Conservation (phyloP, 1,140 invertebrate genomes). For the Neelides sp. region DNA sequence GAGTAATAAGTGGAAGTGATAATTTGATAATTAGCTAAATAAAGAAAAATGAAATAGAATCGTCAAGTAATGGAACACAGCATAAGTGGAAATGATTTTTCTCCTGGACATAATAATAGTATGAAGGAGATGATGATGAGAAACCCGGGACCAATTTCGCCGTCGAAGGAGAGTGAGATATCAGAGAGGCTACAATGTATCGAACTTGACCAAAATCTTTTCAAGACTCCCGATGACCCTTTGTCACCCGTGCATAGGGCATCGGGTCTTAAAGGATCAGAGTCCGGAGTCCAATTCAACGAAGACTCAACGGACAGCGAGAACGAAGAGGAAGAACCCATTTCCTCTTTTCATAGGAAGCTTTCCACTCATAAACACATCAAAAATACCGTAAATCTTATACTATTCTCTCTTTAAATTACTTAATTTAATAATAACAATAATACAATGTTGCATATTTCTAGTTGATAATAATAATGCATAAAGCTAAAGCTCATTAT, state of each 20-base stretch:
- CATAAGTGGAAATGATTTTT: slow-evolving; percentile 11
- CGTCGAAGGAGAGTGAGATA: not conserved
- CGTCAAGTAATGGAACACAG: slow-evolving; percentile 11
- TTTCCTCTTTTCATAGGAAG: slow-evolving; percentile 47
- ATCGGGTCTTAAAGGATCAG: not conserved
- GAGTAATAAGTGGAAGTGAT: too few species aligned
- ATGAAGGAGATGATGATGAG: too few species aligned
- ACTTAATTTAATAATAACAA: not conserved
- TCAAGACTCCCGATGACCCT: not conserved
- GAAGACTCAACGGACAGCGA: slow-evolving; percentile 52
- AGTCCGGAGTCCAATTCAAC: slow-evolving; percentile 11
- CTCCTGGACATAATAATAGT: too few species aligned
- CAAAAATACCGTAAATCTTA: slow-evolving; percentile 45
- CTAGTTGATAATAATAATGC: slow-evolving; percentile 1
- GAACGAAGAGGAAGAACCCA: slow-evolving; percentile 50
- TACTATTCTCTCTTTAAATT: slow-evolving; percentile 2
- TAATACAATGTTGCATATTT: not conserved
- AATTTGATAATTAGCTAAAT: too few species aligned
- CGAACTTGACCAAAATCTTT: not conserved
- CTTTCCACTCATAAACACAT: slow-evolving; percentile 52
- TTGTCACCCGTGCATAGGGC: not conserved
- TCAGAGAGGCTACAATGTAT: not conserved
- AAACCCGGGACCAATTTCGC: not conserved
- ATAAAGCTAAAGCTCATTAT: not conserved
- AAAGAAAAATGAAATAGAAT: too few species aligned